Conservation (phyloP, 2,113 vertebrate genomes). For the Donacobius atricapilla region DNA sequence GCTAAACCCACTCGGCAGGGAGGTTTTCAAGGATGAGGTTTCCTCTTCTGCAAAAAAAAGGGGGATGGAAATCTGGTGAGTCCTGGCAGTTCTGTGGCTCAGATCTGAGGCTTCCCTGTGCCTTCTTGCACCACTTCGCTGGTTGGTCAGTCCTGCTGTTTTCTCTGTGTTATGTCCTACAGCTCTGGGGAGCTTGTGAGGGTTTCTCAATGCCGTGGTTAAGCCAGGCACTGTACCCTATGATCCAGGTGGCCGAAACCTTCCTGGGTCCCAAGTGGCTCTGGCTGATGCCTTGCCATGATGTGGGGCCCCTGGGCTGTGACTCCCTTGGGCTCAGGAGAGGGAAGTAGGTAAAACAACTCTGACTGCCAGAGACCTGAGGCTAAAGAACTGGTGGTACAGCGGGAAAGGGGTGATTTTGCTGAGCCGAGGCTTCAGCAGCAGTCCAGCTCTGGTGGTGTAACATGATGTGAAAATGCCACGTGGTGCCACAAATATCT, state of each 20-base stretch:
- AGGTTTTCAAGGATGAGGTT: background rate
- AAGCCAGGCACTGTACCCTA: background rate
- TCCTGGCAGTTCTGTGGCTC: accelerated
- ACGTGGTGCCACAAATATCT: background rate
- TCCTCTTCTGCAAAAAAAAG: background rate
- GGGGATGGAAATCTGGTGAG: background rate
- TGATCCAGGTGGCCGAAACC: background rate
- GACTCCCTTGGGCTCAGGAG: background rate
- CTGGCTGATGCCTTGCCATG: background rate
- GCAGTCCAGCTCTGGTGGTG: accelerated
- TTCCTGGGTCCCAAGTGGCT: background rate
- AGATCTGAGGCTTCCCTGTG: accelerated
- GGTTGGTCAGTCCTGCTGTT: accelerated
- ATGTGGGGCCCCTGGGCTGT: accelerated
- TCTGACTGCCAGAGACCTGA: accelerated
- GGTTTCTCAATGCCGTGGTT: background rate
- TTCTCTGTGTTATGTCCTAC: background rate
- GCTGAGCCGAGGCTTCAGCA: background rate
- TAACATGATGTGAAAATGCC: background rate
- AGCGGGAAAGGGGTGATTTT: background rate
- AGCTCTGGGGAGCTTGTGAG: background rate
- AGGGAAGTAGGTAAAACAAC: accelerated
- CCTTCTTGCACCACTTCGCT: accelerated
- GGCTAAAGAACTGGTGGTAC: background rate
- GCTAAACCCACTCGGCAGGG: background rate